Percentiles rank a stretch among this genome's conserved stretches.
Evolutionary conservation across 2,797 vertebrate genomes (phyloP).

Genomic region (Sternotherus odoratus): DNA sequence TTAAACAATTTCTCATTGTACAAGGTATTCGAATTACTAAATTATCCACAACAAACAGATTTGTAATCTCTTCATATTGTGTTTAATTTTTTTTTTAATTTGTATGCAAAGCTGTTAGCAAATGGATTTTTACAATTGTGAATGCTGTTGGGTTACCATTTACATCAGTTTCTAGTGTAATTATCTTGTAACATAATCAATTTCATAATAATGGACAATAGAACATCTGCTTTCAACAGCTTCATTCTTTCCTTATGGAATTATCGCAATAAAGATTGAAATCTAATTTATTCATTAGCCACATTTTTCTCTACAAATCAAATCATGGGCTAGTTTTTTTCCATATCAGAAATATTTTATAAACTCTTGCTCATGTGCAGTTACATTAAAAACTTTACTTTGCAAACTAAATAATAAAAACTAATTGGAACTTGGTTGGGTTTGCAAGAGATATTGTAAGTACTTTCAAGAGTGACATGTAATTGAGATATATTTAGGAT

Average conservation of each 20-base stretch:
- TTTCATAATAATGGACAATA: background rate
- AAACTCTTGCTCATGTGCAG: slow-evolving; percentile 75
- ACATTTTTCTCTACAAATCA: slow-evolving; percentile 75
- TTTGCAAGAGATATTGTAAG: slow-evolving; percentile 39
- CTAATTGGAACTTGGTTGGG: slow-evolving; percentile 41
- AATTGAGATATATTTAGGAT: background rate
- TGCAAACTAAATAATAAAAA: slow-evolving; percentile 46
- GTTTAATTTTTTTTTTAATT: background rate
- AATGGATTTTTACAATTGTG: background rate
- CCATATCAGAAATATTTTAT: slow-evolving; percentile 74
- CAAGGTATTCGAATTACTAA: background rate
- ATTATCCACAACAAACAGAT: background rate
- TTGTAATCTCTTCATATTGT: background rate
- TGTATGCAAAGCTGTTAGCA: background rate
- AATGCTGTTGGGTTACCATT: background rate
- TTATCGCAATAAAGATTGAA: slow-evolving; percentile 56
- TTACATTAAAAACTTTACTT: slow-evolving; percentile 73
- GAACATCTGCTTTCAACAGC: background rate
- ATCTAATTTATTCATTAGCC: slow-evolving; percentile 75
- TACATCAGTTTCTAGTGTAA: background rate
- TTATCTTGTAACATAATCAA: background rate
- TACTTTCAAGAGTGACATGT: background rate
- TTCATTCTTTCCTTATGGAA: slow-evolving; percentile 23
- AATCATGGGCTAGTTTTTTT: slow-evolving; percentile 72
- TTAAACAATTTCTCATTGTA: background rate